A percentile compares a stretch with the other conserved stretches of the same genome.
These are phyloP conservation scores for Spisula solida DNA, from an alignment of 2,888 invertebrate species.

Conservation along the genomic window DNA sequence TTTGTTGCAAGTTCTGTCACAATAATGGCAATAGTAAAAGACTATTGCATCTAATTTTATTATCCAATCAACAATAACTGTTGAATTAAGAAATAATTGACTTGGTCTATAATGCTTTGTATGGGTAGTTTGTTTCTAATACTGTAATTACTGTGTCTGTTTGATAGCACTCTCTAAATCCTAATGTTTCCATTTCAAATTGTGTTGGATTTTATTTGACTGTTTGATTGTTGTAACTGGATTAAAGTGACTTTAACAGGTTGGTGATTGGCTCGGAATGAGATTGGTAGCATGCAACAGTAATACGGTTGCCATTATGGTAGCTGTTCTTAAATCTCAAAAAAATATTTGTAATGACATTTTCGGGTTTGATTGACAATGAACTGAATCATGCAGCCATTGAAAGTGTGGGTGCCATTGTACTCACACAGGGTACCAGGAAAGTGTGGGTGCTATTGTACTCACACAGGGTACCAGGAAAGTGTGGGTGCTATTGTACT, in stretches of 20 bases:
- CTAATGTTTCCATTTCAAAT: slow-evolving; percentile 8
- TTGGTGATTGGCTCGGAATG: background rate
- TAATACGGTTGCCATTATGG: background rate
- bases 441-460: no score
- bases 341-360: background rate
- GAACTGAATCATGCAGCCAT: background rate
- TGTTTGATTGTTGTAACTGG: background rate
- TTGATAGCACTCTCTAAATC: background rate
- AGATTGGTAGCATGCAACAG: background rate
- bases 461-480: no score
- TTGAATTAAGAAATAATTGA: background rate
- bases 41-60: background rate
- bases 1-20: background rate
- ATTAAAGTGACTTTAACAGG: slow-evolving; percentile 2
- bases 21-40: background rate
- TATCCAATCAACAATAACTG: background rate
- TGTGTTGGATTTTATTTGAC: background rate
- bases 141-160: background rate
- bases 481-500: no score
- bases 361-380: background rate
- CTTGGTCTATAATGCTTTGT: background rate
- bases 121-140: background rate
- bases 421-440: no score
- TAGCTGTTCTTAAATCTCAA: background rate
- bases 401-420: background rate